Percentiles rank a stretch among this genome's conserved stretches.
Conservation (phyloP, 2,888 invertebrate species). For the Apotomis betuletana region DNA sequence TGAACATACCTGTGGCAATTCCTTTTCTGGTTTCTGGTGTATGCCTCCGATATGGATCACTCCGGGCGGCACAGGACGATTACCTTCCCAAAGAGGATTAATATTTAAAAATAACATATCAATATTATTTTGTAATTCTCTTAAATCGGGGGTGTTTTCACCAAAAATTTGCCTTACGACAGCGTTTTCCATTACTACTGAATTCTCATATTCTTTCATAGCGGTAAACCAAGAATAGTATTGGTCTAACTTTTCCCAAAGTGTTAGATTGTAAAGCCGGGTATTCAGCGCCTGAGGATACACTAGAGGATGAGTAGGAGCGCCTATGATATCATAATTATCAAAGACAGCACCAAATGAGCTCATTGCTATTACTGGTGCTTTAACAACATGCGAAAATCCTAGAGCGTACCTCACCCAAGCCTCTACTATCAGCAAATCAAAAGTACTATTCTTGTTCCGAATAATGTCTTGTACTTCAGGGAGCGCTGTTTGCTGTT, state of each 20-base stretch:
- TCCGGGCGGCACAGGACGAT: constrained; percentile 65
- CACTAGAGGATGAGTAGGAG: constrained; percentile 48
- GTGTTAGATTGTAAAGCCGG: constrained; percentile 45
- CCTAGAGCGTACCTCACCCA: constrained; percentile 42
- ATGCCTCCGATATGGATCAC: constrained; percentile 68
- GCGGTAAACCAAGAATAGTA: constrained; percentile 61
- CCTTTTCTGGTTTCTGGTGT: constrained; percentile 56
- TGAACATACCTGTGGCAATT: constrained; percentile 57
- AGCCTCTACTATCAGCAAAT: constrained; percentile 47
- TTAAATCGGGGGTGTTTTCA: constrained; percentile 46
- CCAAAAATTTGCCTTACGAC: constrained; percentile 50
- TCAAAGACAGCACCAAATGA: constrained; percentile 43
- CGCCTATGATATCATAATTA: constrained; percentile 44
- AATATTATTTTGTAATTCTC: constrained; percentile 53
- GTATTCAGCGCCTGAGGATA: constrained; percentile 33
- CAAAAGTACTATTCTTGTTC: constrained; percentile 43
- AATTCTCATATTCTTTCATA: constrained; percentile 62
- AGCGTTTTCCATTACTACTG: constrained; percentile 44
- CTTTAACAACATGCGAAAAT: constrained; percentile 46
- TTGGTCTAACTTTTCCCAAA: constrained; percentile 47
- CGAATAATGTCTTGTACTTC: constrained; percentile 42
- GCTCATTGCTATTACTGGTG: constrained; percentile 48
- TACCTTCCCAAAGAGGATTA: constrained; percentile 61
- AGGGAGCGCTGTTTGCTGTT: constrained; percentile 39
- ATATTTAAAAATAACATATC: constrained; percentile 68